phyloP scores from a whole-genome alignment of 2,113 vertebrate genomes.

The Dipodomys spectabilis region DNA sequence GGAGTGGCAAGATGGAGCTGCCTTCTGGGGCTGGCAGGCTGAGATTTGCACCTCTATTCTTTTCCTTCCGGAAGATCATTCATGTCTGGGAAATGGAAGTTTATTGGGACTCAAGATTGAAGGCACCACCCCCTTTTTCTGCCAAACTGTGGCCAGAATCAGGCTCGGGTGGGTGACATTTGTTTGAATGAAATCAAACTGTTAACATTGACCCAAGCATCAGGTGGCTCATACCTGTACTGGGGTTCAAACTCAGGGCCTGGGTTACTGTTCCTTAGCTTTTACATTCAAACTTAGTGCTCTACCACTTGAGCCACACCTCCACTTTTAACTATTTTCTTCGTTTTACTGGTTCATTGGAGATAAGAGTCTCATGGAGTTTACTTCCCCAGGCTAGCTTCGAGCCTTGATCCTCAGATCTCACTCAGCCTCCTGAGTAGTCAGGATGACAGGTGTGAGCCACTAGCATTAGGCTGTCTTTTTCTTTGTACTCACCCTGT shows the following conservation, averaged over 20 bases:
- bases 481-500: neutral
- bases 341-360: too few species aligned
- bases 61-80: neutral
- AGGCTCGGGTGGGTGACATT: neutral
- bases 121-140: neutral
- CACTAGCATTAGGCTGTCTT: neutral
- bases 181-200: constrained; percentile 22
- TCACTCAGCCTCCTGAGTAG: too few species aligned
- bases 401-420: too few species aligned
- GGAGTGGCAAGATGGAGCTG: neutral
- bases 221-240: neutral
- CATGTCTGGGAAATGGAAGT: neutral
- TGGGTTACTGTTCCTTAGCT: too few species aligned
- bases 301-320: too few species aligned
- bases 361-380: too few species aligned
- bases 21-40: neutral
- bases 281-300: too few species aligned
- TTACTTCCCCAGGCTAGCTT: too few species aligned
- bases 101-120: neutral
- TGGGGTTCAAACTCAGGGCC: neutral
- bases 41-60: neutral
- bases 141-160: constrained; percentile 1
- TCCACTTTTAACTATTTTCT: too few species aligned
- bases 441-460: too few species aligned
- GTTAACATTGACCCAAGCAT: neutral